Base-by-base conservation (phyloP, 2,888 invertebrate species). In the Philopedon plagiatum region DNA sequence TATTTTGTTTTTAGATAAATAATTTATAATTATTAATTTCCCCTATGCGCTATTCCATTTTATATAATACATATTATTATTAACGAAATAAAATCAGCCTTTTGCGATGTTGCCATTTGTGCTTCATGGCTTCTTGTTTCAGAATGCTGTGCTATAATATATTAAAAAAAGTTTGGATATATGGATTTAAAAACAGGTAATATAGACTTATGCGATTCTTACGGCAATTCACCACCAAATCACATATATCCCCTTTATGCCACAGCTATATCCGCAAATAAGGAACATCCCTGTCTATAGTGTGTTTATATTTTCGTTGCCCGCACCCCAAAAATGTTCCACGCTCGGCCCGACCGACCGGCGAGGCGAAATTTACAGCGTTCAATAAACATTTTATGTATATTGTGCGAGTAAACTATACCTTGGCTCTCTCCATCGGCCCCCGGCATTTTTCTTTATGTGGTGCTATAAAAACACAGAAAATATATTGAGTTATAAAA, bases 361-460 rank as follows among this genome's bases (percentile, higher is more conserved):
- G n/a, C n/a, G n/a, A n/a, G 57, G 56, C 56, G 46, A 69, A 62
- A 69, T 62, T 69, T 69, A 69, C 41, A 15, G 15, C 44, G 44
- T 69, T 34, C 69, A 69, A 69, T 69, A 69, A 62, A 69, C 60
- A 69, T 69, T 62, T 69, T 69, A 69, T 69, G 56, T 32, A 32
- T 32, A 56, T 32, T 56, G 32, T 11, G 18, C 34, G 34, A 56
- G 32, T 56, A 32, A 18, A 56, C 32, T 37, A 56, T 56, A 49
- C 49, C 49, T 49, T 13, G 13, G 49, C 49, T 26, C 49, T 49
- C n/a, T n/a, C 11, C 15, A 5, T 1, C 21, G 21, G 49, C 49
- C 49, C n/a, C 26, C 49, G 13, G 49, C 26, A 23, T 49, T 49
- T 49, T 49, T 26, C 13, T 49, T 49, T 26, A 49, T 49, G 49